A percentile compares a stretch with the other conserved stretches of the same genome.
These are phyloP conservation scores for Halichoeres trimaculatus DNA, from an alignment of 2,113 vertebrate species.

Conservation along the genomic window DNA sequence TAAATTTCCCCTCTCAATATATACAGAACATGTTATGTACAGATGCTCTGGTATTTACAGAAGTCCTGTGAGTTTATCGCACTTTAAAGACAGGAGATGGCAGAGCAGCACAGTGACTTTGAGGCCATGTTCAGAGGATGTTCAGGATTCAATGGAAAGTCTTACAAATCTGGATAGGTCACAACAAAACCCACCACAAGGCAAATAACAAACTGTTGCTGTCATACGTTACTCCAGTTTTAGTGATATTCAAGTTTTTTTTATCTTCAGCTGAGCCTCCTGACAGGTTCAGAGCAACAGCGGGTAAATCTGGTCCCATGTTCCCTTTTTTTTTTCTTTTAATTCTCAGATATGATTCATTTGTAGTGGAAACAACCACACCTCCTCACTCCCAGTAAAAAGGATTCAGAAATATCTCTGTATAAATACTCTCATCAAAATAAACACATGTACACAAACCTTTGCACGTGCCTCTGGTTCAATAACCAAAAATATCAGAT, in stretches of 20 bases:
- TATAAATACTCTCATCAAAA: constrained; percentile 80
- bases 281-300: constrained; percentile 52
- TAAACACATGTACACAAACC: constrained; percentile 70
- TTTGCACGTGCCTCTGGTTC: constrained; percentile 57
- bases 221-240: constrained; percentile 39
- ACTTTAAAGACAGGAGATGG: constrained; percentile 48
- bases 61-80: constrained; percentile 59
- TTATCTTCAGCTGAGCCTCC: constrained; percentile 29
- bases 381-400: constrained; percentile 61
- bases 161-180: constrained; percentile 51
- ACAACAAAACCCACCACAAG: constrained; percentile 54
- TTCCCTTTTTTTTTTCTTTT: constrained; percentile 13
- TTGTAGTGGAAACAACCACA: constrained; percentile 50
- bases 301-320: constrained; percentile 62
- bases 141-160: constrained; percentile 50
- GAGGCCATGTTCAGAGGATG: constrained; percentile 61
- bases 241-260: constrained; percentile 47
- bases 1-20: constrained; percentile 59
- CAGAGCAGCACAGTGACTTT: constrained; percentile 66
- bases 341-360: constrained; percentile 34
- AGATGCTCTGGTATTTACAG: constrained; percentile 69
- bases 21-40: constrained; percentile 71
- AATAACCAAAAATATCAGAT: constrained; percentile 50
- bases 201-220: constrained; percentile 56
- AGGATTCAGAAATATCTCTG: constrained; percentile 73